Evolutionary conservation across 2,113 vertebrate species (phyloP), one percentile per base, ranked within the genome.

Genomic region (Syrmaticus mikado): DNA sequence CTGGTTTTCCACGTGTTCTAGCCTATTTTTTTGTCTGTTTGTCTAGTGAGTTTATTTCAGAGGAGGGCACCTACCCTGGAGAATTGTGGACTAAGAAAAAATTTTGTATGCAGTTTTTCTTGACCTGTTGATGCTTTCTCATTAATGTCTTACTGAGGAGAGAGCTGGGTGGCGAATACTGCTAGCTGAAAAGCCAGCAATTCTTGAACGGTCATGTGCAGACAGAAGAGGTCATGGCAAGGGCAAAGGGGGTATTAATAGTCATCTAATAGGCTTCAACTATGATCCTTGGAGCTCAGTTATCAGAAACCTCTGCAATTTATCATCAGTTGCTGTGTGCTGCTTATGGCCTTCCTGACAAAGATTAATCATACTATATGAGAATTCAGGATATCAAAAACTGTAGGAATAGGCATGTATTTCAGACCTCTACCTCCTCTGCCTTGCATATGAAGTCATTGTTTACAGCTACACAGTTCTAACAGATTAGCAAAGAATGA

Each of bases 231-330:
- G 50, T 77, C 77, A 66, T 50, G 85, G 43, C 30, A 91, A 95
- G 68, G 93, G 68, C 41, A 93, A 81, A 62, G 8, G 41, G 83
- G 45, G 30, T 67, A 82, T 94, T 92, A 78, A 78, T 73, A 96
- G 93, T n/a, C 40, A 19, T 86, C 89, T 79, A 78, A 79, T 43
- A 89, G 76, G 9, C 82, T 90, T 93, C 83, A 89, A 25, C 73
- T 77, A 82, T 48, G 88, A 32, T 92, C 65, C 21, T 85, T 61
- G 62, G 73, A 90, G 73, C 40, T 84, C 58, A 68, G 80, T 83
- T 95, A 90, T 93, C 88, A 89, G 76, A 94, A 94, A 87, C 70
- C 62, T 77, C 62, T 82, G 81, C 18, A 87, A 90, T 17, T 84
- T 32, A 66, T 24, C 30, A 87, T 94, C 86, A 96, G 93, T 94